These are phyloP conservation scores for Scolopax bukidnonensis DNA, from an alignment of 2,797 vertebrate genomes.

Conservation along the genomic window DNA sequence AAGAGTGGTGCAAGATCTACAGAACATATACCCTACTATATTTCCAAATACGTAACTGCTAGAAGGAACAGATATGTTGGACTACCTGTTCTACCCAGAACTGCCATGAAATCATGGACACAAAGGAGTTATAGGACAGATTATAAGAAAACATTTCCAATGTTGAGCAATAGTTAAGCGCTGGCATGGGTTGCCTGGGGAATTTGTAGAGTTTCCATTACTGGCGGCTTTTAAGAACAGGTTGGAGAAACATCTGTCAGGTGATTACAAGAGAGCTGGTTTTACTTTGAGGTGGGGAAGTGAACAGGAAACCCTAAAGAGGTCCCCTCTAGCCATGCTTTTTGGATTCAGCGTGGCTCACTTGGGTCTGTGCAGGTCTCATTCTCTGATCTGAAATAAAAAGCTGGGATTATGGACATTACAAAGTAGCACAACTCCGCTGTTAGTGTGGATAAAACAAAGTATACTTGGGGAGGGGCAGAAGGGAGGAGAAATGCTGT, in stretches of 20 bases:
- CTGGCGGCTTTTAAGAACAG: not conserved
- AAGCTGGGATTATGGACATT: not conserved
- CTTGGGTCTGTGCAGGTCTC: not conserved
- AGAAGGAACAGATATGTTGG: not conserved
- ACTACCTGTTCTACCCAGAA: not conserved
- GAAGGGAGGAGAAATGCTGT: not conserved
- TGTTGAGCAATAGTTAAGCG: not conserved
- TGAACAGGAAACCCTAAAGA: not conserved
- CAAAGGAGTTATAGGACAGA: not conserved
- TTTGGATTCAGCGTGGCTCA: not conserved
- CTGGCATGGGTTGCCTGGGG: not conserved
- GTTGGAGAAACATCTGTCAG: not conserved
- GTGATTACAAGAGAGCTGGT: not conserved
- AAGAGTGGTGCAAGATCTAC: not conserved
- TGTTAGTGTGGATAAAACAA: not conserved
- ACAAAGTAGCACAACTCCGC: not conserved
- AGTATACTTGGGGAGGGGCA: not conserved
- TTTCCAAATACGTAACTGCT: not conserved
- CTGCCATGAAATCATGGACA: not conserved
- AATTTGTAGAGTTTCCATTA: not conserved
- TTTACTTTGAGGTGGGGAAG: not conserved
- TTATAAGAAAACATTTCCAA: not conserved
- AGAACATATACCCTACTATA: not conserved
- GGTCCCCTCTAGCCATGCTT: not conserved
- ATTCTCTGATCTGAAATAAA: not conserved